Conservation (phyloP, 2,888 invertebrate genomes). For the Dendrolimus pini region DNA sequence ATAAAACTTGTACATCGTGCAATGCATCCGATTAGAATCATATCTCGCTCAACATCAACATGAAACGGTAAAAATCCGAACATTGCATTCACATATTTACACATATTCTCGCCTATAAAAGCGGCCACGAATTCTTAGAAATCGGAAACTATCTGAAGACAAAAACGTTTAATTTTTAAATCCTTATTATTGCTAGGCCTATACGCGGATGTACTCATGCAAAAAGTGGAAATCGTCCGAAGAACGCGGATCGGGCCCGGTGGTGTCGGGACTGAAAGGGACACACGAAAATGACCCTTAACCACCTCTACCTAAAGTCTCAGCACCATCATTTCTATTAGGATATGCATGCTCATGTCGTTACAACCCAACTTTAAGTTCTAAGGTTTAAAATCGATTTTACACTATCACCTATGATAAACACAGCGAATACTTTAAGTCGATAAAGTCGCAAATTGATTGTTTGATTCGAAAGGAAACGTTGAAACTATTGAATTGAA, state of each 20-base stretch:
- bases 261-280: slow-evolving; percentile 26
- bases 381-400: slow-evolving; percentile 49
- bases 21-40: slow-evolving; percentile 1
- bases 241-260: slow-evolving; percentile 67
- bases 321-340: slow-evolving; percentile 17
- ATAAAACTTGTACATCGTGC: too few relatives aligned
- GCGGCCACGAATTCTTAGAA: slow-evolving; percentile 3
- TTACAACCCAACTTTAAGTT: slow-evolving; percentile 44
- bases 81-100: background rate
- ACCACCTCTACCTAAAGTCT: slow-evolving; percentile 35
- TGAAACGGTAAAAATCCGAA: background rate
- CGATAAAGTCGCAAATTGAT: slow-evolving; percentile 46
- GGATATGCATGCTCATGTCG: slow-evolving; percentile 17
- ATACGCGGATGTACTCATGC: slow-evolving; percentile 55
- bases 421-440: slow-evolving; percentile 5
- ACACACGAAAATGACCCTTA: slow-evolving; percentile 50
- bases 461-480: slow-evolving; percentile 42
- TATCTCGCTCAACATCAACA: background rate
- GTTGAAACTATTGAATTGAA: slow-evolving; percentile 37
- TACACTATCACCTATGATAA: slow-evolving; percentile 25
- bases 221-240: slow-evolving; percentile 67
- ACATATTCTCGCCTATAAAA: background rate
- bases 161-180: slow-evolving; percentile 42
- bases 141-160: slow-evolving; percentile 6
- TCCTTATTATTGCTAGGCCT: slow-evolving; percentile 57